Percentiles rank a stretch among this genome's conserved stretches.
These are phyloP conservation scores for Seira ritae DNA, from an alignment of 2,888 invertebrate genomes.

Conservation along the genomic window DNA sequence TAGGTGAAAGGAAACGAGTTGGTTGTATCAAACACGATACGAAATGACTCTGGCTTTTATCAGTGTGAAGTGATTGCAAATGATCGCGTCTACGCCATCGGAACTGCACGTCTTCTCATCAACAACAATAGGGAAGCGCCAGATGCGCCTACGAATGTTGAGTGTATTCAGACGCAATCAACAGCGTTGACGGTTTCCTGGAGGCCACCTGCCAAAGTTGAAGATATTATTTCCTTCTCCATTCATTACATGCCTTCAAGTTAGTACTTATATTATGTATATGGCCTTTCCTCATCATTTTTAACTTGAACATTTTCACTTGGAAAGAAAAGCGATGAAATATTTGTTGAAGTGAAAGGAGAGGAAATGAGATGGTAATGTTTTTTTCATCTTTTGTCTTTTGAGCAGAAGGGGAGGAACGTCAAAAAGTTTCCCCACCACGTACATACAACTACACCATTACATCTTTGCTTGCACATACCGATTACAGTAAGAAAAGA, in stretches of 20 bases:
- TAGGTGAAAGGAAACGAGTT: constrained; percentile 68
- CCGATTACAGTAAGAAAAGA: constrained; percentile 65
- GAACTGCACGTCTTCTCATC: constrained; percentile 69
- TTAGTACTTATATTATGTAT: constrained; percentile 29
- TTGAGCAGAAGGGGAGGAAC: constrained; percentile 65
- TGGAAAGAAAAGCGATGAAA: no score
- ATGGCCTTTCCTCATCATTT: background rate
- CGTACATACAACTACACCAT: constrained; percentile 52
- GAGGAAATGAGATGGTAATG: no score
- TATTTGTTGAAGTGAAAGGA: no score
- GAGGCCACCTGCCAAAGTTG: constrained; percentile 50
- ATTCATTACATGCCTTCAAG: constrained; percentile 68
- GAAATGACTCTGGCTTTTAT: constrained; percentile 71
- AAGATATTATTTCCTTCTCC: constrained; percentile 62
- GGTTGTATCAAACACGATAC: constrained; percentile 71
- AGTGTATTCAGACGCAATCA: constrained; percentile 57
- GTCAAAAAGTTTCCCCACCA: constrained; percentile 64
- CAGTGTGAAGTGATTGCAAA: constrained; percentile 71
- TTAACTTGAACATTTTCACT: constrained; percentile 2
- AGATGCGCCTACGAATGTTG: constrained; percentile 66
- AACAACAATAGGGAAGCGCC: constrained; percentile 64
- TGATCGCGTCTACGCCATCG: constrained; percentile 65
- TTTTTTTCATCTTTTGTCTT: no score
- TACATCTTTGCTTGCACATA: constrained; percentile 65
- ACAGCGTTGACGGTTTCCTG: constrained; percentile 64